Base-by-base conservation (phyloP, 2,888 invertebrate species). In the Julus scanicus region DNA sequence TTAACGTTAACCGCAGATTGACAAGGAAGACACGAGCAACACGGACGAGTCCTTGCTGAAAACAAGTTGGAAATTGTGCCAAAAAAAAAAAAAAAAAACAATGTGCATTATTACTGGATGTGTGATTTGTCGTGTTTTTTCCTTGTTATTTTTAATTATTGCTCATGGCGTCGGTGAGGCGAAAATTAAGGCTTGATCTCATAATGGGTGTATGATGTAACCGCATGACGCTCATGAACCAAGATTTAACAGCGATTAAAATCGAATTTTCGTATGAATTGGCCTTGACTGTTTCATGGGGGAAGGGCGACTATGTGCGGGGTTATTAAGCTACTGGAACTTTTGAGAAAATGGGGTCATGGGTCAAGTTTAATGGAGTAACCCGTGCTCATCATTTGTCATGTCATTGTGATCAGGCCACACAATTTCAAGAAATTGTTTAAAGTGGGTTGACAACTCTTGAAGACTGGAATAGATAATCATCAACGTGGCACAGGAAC, bases 101-200 rank as follows among this genome's bases (percentile, higher is more conserved):
- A 57, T 57, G 57, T 57, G 57, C 57, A 57, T 57, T 57, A 57
- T 57, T 57, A 57, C 11, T 53, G 53, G 53, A 57, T 57, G 44
- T 44, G 57, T 57, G 57, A 57, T 17, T 57, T 17, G n/a, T 57
- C 57, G 57, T 57, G 57, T n/a, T 17, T 57, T 57, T 57, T 57
- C 8, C 17, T 57, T 5, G 11, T 53, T 17, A 17, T 57, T 44
- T 57, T 57, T 57, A 57, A 57, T 57, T 57, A 57, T 57, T 57
- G 57, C 57, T 57, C 57, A 57, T 57, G 17, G 57, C 57, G n/a
- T 17, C 5, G 17, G 13, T 53, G 53, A 8, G 2, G 57, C 57
- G 57, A 15, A 57, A 57, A 17, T 3, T 57, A 57, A 57, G 57
- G 17, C 57, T 57, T n/a, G 57, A 57, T 57, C 57, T 57, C 57